Base-by-base conservation (phyloP, 2,888 invertebrate genomes). In the Diogma glabrata region DNA sequence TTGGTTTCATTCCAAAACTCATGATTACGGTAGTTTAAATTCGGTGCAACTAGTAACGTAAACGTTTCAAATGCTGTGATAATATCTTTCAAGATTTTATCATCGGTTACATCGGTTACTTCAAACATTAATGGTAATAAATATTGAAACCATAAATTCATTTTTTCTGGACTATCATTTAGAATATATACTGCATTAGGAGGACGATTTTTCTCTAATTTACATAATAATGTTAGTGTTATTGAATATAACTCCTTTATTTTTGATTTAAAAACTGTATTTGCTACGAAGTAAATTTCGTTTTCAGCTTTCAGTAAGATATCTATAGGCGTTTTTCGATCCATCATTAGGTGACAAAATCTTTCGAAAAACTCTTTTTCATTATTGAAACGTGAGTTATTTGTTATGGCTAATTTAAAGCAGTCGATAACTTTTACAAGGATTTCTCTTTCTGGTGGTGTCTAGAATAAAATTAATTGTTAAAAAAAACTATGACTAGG, bases 21-120 rank as follows among this genome's bases (percentile, higher is more conserved):
- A 24, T 23, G 16, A 8, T 2, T 9, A 2, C 46, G 46, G 24
- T 46, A 46, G 24, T 43, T 43, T n/a, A 43, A 43, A 22, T 12
- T 43, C 14, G 77, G 70, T 51, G 72, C 60, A 16, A 67, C 59
- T 1, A 77, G 75, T 49, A 78, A 57, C 7, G 77, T 16, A 46
- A 16, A 24, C 9, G 9, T 9, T 24, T 24, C 22, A 5, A 22
- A 46, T 16, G 24, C 46, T 16, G 5, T 17, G 8, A 46, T 8
- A 16, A 24, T 22, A 4, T 46, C 46, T 6, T 46, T 46, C 24
- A 24, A 6, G 3, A 46, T 16, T 24, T 24, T 24, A 24, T 24
- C 9, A 24, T 24, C 24, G 2, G 6, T 4, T 26, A 17, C 23
- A 3, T 46, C 46, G 16, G 23, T 46, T 16, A 10, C 17, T 46